phyloP scores from a whole-genome alignment of 2,113 vertebrate species.

The Gallinago jamesoni region DNA sequence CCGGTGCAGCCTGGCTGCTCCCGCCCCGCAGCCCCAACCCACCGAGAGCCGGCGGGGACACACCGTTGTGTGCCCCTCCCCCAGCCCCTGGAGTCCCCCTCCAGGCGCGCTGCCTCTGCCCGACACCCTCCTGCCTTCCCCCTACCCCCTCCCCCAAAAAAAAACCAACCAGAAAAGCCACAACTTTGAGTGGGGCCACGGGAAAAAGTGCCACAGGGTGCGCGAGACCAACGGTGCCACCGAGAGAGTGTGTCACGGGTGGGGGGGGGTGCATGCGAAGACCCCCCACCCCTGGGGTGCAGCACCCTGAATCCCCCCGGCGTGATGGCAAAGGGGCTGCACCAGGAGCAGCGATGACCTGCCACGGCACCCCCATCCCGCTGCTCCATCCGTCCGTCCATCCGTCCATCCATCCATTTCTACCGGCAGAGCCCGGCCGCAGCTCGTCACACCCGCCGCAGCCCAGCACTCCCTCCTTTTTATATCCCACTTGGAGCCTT shows the following conservation, averaged over 20 bases:
- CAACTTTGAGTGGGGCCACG: fast-evolving
- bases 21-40: neutral
- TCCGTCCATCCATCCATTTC: neutral
- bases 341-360: fast-evolving
- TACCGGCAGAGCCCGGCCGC: fast-evolving
- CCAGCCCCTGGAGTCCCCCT: neutral
- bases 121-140: too few species aligned
- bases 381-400: neutral
- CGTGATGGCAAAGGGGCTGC: neutral
- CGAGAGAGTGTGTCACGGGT: fast-evolving
- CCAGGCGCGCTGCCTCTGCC: neutral
- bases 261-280: fast-evolving
- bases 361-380: fast-evolving
- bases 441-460: fast-evolving
- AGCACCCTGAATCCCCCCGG: neutral
- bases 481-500: neutral
- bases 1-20: conserved; percentile 10
- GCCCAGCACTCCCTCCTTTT: neutral
- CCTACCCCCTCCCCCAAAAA: neutral
- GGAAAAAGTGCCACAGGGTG: fast-evolving
- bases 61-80: too few species aligned
- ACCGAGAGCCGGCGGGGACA: neutral
- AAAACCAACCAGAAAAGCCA: fast-evolving
- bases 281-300: too few species aligned
- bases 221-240: fast-evolving